Evolutionary conservation across 2,888 invertebrate species (phyloP), one percentile per base, ranked within the genome.

Genomic region (Ormyrus thymus): DNA sequence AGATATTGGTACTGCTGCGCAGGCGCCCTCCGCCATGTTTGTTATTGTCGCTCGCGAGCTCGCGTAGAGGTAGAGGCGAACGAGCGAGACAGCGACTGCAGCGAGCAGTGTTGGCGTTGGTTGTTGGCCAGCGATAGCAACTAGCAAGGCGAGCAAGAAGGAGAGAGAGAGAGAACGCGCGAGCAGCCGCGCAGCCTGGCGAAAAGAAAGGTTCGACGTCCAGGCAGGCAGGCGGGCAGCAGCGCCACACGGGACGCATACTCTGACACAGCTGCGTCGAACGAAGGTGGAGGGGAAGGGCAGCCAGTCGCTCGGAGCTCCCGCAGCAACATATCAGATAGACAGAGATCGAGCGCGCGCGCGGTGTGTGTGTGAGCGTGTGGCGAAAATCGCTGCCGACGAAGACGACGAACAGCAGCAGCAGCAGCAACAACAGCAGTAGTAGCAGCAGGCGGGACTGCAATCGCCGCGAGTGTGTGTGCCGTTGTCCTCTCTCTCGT

Each of bases 141-240:
- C 3, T 29, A 59, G 58, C 5, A 53, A 11, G 15, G 48, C 72
- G 13, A 78, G 70, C 73, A 78, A 80, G 81, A 68, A n/a, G n/a
- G n/a, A n/a, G n/a, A n/a, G n/a, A n/a, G n/a, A n/a, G 48, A 65
- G n/a, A 11, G 29, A n/a, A 5, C 10, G 15, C 56, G 66, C 51
- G 10, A 29, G 29, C 29, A 4, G 51, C 46, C 50, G 10, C 1
- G 64, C 10, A 15, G 13, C 9, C 59, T 43, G 10, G 70, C 29
- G 55, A 53, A 46, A 58, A 69, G 75, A 75, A 79, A 79, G 79
- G 75, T 79, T 79, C 79, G 79, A 75, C 65, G 75, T 62, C 65
- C 79, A 66, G 66, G 50, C 58, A 59, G 29, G 13, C 50, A 13
- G 46, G 43, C 69, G 46, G 13, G 69, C 56, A 29, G 29, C 29